These are phyloP conservation scores for Propithecus perrieri DNA, from an alignment of 2,797 vertebrate genomes.

Conservation along the genomic window DNA sequence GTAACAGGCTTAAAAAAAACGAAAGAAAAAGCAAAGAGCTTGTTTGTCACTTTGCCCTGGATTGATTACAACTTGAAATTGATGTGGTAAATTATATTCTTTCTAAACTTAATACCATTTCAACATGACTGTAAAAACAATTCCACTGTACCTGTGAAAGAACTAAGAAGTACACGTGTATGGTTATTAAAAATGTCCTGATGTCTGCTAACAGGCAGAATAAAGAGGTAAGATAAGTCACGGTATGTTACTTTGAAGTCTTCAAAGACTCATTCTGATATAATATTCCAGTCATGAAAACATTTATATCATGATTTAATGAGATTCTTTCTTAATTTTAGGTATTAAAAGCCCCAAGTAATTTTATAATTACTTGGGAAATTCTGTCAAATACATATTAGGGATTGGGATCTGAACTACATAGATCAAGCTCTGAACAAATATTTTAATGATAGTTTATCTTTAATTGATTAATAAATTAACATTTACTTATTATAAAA, in stretches of 20 bases:
- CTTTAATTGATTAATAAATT: not conserved
- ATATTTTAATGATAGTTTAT: conserved; percentile 5
- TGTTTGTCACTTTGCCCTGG: not conserved
- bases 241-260: not conserved
- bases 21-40: not conserved
- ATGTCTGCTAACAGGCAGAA: not conserved
- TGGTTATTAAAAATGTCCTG: not conserved
- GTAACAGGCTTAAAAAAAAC: not conserved
- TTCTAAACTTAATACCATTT: not conserved
- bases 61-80: not conserved
- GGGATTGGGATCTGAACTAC: not conserved
- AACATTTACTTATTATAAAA: conserved; percentile 43
- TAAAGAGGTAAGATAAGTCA: not conserved
- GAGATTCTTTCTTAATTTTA: conserved; percentile 27
- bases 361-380: not conserved
- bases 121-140: not conserved
- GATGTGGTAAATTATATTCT: not conserved
- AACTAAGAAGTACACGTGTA: not conserved
- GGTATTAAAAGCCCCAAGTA: not conserved
- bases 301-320: not conserved
- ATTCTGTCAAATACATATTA: not conserved
- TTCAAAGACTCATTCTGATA: not conserved
- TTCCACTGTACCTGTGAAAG: not conserved
- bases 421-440: not conserved
- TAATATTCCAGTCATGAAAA: conserved; percentile 11